phyloP scores from a whole-genome alignment of 2,888 invertebrate species.

The Corbicula japonica region DNA sequence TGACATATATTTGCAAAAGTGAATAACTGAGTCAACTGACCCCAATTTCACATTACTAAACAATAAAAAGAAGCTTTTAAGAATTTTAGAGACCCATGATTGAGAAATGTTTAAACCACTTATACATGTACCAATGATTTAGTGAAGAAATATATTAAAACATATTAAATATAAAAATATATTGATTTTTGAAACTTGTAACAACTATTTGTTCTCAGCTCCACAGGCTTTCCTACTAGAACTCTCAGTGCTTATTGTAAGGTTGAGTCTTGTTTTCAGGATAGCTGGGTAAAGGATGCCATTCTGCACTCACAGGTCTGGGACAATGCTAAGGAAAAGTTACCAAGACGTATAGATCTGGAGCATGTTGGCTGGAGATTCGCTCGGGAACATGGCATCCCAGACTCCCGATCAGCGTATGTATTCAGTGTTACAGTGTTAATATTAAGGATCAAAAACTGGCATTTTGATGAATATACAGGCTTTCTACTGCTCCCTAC shows the following conservation, averaged over 20 bases:
- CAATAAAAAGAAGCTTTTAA: too few species aligned
- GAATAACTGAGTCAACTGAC: too few species aligned
- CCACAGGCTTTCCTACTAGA: not conserved
- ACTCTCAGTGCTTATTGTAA: not conserved
- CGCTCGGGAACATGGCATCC: slow-evolving; percentile 90
- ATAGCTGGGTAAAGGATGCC: slow-evolving; percentile 77
- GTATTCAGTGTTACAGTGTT: slow-evolving; percentile 9
- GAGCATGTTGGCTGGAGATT: slow-evolving; percentile 90
- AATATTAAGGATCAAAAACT: not conserved
- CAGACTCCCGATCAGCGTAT: slow-evolving; percentile 55
- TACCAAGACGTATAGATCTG: slow-evolving; percentile 92
- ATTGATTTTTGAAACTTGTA: not conserved
- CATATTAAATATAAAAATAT: not conserved
- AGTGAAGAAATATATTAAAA: not conserved
- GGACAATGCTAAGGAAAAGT: slow-evolving; percentile 93
- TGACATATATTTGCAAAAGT: too few species aligned
- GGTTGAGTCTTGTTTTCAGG: slow-evolving; percentile 68
- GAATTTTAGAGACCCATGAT: too few species aligned
- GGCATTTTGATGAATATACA: too few species aligned
- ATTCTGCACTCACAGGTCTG: slow-evolving; percentile 86
- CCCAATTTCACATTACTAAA: too few species aligned
- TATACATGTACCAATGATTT: not conserved
- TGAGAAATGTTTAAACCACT: too few species aligned
- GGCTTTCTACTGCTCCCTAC: too few species aligned
- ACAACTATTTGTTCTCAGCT: not conserved